Base-by-base conservation (phyloP, 2,797 vertebrate species). In the Tragopan temminckii region DNA sequence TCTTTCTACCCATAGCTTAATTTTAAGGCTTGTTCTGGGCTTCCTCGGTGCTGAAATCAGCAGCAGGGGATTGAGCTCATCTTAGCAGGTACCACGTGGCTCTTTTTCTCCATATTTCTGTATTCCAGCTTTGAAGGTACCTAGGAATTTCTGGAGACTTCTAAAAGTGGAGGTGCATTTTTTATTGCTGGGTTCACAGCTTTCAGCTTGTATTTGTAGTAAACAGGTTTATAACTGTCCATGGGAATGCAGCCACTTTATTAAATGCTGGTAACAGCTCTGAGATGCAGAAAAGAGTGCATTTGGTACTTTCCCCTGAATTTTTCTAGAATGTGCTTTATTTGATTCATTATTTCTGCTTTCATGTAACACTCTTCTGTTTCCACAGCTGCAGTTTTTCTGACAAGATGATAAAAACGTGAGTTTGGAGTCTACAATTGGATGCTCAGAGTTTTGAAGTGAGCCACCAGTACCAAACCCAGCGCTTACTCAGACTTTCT, bases 381-480 rank as follows among this genome's bases (percentile, higher is more conserved):
- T 80, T 97, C 93, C 75, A 71, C 97, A 97, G 96, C 98, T 98
- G 98, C 98, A 97, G 95, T 98, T 98, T 98, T 98, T 98, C 97
- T 98, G 98, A 99, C 97, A 97, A 98, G 97, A 98, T 97, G 97
- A 93, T 97, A 97, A 97, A 98, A 97, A 90, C 71, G 29, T 97
- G 97, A 97, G 96, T 98, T 97, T 97, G 97, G 93, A 98, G 94
- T 95, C 97, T 97, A 92, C 97, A 95, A 97, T 88, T 77, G 85
- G 97, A 98, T 97, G 98, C 96, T 98, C 97, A 97, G 96, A 97
- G 94, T 97, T 98, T 97, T 96, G 94, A 98, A 98, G 97, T 98
- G 98, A 98, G 97, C 98, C 98, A 98, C 98, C 98, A 98, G 96
- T 98, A 98, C 98, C 98, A 97, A 98, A 98, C 97, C 97, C 98